phyloP scores from a whole-genome alignment of 2,797 vertebrate species.

The Mormyrus proboscirostris region DNA sequence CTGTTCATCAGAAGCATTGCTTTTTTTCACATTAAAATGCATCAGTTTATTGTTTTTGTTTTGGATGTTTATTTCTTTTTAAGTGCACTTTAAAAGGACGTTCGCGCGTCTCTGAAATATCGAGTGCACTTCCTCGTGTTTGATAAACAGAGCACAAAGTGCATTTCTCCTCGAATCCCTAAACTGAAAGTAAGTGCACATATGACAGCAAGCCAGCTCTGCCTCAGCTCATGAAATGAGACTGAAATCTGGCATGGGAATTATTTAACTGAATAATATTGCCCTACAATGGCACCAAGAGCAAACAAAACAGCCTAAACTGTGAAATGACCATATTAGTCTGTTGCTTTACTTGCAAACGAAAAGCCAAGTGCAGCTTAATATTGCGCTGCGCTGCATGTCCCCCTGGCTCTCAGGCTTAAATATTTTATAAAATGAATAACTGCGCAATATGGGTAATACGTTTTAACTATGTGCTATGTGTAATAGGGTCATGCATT shows the following conservation, averaged over 20 bases:
- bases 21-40: slow-evolving; percentile 1
- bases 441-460: slow-evolving; percentile 43
- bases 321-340: slow-evolving; percentile 9
- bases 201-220: slow-evolving; percentile 11
- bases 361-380: slow-evolving; percentile 13
- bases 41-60: background rate
- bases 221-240: background rate
- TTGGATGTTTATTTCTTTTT: slow-evolving; percentile 8
- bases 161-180: background rate
- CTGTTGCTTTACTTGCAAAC: background rate
- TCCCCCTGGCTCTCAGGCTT: slow-evolving; percentile 61
- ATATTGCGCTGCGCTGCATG: background rate
- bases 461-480: slow-evolving; percentile 13
- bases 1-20: background rate
- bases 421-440: slow-evolving; percentile 74
- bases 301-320: slow-evolving; percentile 1
- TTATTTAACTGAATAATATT: slow-evolving; percentile 12
- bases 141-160: slow-evolving; percentile 1
- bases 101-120: slow-evolving; percentile 12
- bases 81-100: background rate
- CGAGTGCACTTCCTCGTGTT: background rate
- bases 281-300: slow-evolving; percentile 1
- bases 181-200: slow-evolving; percentile 1
- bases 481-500: slow-evolving; percentile 15
- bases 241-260: slow-evolving; percentile 19